Evolutionary conservation across 2,888 invertebrate species (phyloP), one percentile per base, ranked within the genome.

Genomic region (Agonum fuliginosum): DNA sequence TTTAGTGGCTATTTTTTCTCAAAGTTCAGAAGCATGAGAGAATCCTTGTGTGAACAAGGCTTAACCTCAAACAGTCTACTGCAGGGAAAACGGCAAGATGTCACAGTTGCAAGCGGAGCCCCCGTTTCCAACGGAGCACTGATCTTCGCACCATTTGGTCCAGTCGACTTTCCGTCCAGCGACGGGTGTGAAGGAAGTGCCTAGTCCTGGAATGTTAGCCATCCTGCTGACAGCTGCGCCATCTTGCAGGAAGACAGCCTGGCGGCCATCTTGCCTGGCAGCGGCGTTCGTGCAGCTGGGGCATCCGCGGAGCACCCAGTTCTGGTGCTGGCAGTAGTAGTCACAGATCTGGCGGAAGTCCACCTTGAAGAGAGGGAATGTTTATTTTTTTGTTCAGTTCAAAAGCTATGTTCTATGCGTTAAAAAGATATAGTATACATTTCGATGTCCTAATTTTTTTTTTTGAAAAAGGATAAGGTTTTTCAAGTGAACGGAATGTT

Each of bases 101-200:
- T 93, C 92, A 86, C 94, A 94, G 86, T 92, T 91, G 88, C 94
- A 94, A 79, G 93, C 92, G 22, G 91, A 90, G n/a, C 94, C 94
- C 75, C 94, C 94, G 80, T 92, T 91, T 1, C 93, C 93, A 82
- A 90, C 89, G 37, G 89, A 86, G 85, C 93, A 94, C 82, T 92
- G 90, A 3, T 88, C 84, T 82, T 88, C 88, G 86, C 94, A 94
- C 90, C 93, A 90, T 73, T 89, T 87, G 14, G 89, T 85, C 93
- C 93, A 93, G 72, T 92, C 89, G 69, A 84, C 79, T 17, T 54
- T 12, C 5, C 43, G 17, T 10, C 27, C 46, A 24, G 51, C 78
- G 12, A 74, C 62, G 3, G 70, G 20, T 37, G 70, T 27, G 30
- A 48, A 78, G 3, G 77, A 78, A 54, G 41, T 78, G 34, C 41